phyloP scores from a whole-genome alignment of 2,113 vertebrate species.

The Coturnix japonica region DNA sequence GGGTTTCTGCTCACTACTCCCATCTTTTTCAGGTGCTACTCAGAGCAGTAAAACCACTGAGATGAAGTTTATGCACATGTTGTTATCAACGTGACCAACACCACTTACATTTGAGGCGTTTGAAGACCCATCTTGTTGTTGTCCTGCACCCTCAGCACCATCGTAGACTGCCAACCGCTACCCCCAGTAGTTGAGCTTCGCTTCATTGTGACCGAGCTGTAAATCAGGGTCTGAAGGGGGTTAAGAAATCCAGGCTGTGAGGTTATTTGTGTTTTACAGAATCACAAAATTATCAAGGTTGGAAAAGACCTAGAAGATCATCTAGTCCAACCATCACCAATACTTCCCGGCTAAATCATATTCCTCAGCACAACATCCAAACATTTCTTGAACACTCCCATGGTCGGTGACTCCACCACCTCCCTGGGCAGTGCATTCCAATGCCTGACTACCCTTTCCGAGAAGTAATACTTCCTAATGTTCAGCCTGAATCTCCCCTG shows the following conservation, averaged over 20 bases:
- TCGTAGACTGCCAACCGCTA: constrained; percentile 80
- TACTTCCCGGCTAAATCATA: too few species aligned
- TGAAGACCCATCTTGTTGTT: constrained; percentile 85
- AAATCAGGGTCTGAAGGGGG: neutral
- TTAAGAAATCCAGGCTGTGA: neutral
- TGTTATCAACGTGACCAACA: neutral
- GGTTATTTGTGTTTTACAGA: neutral
- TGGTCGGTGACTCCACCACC: too few species aligned
- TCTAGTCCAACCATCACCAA: too few species aligned
- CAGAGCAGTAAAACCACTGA: neutral
- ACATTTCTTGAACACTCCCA: too few species aligned
- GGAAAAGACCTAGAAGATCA: too few species aligned
- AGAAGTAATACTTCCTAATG: too few species aligned
- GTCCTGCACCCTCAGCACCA: constrained; percentile 88
- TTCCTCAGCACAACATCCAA: too few species aligned
- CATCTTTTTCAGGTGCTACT: neutral
- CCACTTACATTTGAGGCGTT: constrained; percentile 88
- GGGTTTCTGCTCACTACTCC: neutral
- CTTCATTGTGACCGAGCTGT: constrained; percentile 68
- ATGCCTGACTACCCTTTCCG: too few species aligned
- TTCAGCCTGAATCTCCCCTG: too few species aligned
- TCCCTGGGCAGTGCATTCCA: too few species aligned
- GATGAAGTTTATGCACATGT: neutral
- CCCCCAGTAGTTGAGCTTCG: constrained; percentile 78
- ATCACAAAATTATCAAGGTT: too few species aligned